Evolutionary conservation across 2,888 invertebrate species (phyloP).

Genomic region (Dyspetes luteomarginatus): DNA sequence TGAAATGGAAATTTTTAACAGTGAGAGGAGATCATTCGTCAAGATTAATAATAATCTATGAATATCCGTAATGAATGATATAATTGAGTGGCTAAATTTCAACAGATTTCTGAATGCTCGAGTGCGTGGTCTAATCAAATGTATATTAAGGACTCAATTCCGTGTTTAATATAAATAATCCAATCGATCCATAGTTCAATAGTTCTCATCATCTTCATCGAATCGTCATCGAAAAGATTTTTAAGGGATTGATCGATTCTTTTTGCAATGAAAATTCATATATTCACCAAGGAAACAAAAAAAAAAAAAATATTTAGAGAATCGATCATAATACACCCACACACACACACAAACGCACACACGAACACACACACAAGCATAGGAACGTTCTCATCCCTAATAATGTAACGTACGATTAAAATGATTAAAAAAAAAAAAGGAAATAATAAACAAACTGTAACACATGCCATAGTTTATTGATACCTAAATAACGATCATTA

Average conservation of each 20-base stretch:
- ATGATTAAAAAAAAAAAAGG: conserved; percentile 14
- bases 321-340: conserved; percentile 20
- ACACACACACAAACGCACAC: neutral
- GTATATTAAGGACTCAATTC: conserved; percentile 60
- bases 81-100: conserved; percentile 26
- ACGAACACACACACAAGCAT: conserved; percentile 40
- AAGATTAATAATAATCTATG: too few relatives aligned
- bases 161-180: conserved; percentile 58
- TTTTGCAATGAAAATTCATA: neutral
- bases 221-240: conserved; percentile 45
- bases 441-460: conserved; percentile 53
- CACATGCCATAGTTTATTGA: conserved; percentile 57
- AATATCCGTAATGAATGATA: neutral
- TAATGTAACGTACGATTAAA: conserved; percentile 61
- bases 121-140: conserved; percentile 37
- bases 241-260: conserved; percentile 40
- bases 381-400: conserved; percentile 56
- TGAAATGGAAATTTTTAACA: too few relatives aligned
- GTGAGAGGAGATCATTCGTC: too few relatives aligned
- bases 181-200: conserved; percentile 51
- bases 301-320: neutral
- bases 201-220: conserved; percentile 56
- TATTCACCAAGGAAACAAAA: neutral
- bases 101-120: conserved; percentile 11
- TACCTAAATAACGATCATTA: conserved; percentile 61